Conservation (phyloP, 2,797 vertebrate species). For the Sebastes nivosus region DNA sequence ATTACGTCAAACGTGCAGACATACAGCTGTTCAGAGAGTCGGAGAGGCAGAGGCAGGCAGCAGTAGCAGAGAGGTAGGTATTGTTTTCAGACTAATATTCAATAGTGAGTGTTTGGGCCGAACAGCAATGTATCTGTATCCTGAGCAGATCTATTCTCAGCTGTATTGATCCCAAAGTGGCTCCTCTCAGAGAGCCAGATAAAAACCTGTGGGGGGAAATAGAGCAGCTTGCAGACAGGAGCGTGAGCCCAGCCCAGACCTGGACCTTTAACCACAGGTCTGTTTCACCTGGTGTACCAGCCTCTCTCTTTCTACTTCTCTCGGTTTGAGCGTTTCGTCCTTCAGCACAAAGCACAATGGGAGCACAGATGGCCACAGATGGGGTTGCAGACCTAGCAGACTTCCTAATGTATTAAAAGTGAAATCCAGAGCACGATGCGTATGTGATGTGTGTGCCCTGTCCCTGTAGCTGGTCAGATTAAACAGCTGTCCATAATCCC, state of each 20-base stretch:
- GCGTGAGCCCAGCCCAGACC: neutral
- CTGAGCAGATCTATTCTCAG: slow-evolving; percentile 47
- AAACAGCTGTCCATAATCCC: slow-evolving; percentile 87
- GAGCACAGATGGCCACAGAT: slow-evolving; percentile 82
- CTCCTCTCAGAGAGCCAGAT: slow-evolving; percentile 36
- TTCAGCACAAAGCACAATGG: slow-evolving; percentile 65
- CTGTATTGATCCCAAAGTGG: slow-evolving; percentile 61
- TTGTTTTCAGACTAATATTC: slow-evolving; percentile 37
- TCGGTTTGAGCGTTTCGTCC: slow-evolving; percentile 57
- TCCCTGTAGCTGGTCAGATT: slow-evolving; percentile 84
- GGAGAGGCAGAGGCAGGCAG: slow-evolving; percentile 30
- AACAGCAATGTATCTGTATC: slow-evolving; percentile 26
- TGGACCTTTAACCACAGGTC: slow-evolving; percentile 33
- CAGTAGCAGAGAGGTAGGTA: slow-evolving; percentile 18
- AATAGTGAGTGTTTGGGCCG: slow-evolving; percentile 26
- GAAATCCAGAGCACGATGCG: slow-evolving; percentile 72
- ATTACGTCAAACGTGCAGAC: slow-evolving; percentile 69
- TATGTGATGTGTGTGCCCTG: slow-evolving; percentile 63
- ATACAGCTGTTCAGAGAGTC: slow-evolving; percentile 63
- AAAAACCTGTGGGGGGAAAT: slow-evolving; percentile 23
- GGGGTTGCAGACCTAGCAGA: slow-evolving; percentile 72
- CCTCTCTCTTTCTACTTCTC: slow-evolving; percentile 15
- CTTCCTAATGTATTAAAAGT: slow-evolving; percentile 85
- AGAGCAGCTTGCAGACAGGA: slow-evolving; percentile 21
- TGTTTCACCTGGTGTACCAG: slow-evolving; percentile 28